These are phyloP conservation scores for Marasmarcha lunaedactyla DNA, from an alignment of 2,888 invertebrate species.

Conservation along the genomic window DNA sequence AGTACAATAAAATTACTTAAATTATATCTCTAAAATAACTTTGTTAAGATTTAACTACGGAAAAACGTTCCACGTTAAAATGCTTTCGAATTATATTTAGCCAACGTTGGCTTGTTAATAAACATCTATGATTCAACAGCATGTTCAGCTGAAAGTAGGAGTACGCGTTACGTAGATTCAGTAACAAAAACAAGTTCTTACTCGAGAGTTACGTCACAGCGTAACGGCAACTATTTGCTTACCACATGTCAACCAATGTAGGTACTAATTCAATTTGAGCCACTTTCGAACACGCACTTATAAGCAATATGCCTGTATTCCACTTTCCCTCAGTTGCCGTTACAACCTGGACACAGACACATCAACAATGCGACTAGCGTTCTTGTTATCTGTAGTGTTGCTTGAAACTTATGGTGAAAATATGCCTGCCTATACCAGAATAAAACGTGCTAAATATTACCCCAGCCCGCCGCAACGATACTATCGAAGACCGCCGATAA, in stretches of 20 bases:
- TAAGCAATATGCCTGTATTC: conserved; percentile 35
- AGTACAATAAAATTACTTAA: too few relatives aligned
- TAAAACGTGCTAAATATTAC: conserved; percentile 46
- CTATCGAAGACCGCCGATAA: conserved; percentile 36
- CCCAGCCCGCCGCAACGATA: conserved; percentile 33
- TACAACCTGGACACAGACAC: neutral
- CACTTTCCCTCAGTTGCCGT: conserved; percentile 44
- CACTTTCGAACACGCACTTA: conserved; percentile 51
- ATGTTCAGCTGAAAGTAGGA: too few relatives aligned
- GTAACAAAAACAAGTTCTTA: too few relatives aligned
- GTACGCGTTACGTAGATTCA: too few relatives aligned
- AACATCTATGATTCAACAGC: too few relatives aligned
- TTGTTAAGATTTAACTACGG: too few relatives aligned
- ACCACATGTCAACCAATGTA: conserved; percentile 15
- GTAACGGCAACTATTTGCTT: neutral
- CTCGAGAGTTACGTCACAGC: conserved; percentile 1
- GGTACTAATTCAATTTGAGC: conserved; percentile 51
- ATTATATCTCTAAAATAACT: too few relatives aligned
- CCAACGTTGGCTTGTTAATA: too few relatives aligned
- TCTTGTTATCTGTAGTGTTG: conserved; percentile 27
- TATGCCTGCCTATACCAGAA: conserved; percentile 24
- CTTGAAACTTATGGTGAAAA: conserved; percentile 25
- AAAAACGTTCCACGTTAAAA: too few relatives aligned
- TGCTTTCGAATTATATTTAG: too few relatives aligned
- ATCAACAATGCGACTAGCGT: conserved; percentile 5